Conservation (phyloP, 1,140 invertebrate species). For the Copidosoma floridanum region DNA sequence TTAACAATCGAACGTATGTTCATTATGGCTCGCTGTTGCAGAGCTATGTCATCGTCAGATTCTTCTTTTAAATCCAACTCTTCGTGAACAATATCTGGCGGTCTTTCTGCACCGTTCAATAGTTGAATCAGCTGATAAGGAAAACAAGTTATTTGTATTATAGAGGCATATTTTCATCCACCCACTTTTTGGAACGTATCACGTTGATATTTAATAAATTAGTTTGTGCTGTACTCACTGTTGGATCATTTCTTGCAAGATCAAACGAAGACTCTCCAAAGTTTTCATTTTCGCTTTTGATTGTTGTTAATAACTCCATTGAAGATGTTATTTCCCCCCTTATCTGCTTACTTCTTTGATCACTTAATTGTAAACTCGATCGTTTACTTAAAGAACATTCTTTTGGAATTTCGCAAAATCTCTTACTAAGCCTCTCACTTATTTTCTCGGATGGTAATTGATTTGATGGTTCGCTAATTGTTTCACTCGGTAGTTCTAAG, state of each 20-base stretch:
- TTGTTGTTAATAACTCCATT: too few relatives aligned
- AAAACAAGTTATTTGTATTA: too few relatives aligned
- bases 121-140: constrained; percentile 37
- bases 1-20: background rate
- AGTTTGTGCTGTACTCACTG: constrained; percentile 34
- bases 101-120: constrained; percentile 10
- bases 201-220: too few relatives aligned
- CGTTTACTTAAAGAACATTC: too few relatives aligned
- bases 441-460: too few relatives aligned
- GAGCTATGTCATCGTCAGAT: constrained; percentile 13
- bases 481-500: too few relatives aligned
- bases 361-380: too few relatives aligned
- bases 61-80: constrained; percentile 27
- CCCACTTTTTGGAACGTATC: background rate
- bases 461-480: too few relatives aligned
- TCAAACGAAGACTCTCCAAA: constrained; percentile 47
- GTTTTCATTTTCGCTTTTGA: constrained; percentile 7
- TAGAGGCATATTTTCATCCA: background rate
- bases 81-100: background rate
- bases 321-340: constrained; percentile 26
- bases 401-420: too few relatives aligned
- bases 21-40: constrained; percentile 3
- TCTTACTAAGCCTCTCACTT: too few relatives aligned
- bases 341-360: too few relatives aligned
- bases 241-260: constrained; percentile 44